phyloP scores from a whole-genome alignment of 2,888 invertebrate species.

The Dasysyrphus albostriatus region DNA sequence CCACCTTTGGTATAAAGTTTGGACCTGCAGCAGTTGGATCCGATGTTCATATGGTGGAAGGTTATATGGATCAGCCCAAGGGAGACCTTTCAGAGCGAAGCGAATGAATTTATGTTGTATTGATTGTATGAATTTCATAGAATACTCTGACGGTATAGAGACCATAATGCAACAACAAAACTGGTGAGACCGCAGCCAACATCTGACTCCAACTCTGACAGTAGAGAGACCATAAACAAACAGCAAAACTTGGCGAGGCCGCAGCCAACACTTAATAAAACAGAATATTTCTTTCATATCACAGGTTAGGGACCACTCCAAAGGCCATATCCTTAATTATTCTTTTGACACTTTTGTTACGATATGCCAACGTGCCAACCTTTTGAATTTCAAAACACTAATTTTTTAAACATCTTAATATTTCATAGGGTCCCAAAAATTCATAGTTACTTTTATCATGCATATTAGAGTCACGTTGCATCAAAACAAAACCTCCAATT shows the following conservation, averaged over 20 bases:
- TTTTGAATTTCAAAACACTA: conserved; percentile 38
- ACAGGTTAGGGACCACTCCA: conserved; percentile 20
- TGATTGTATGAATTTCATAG: too few relatives aligned
- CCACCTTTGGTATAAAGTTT: too few relatives aligned
- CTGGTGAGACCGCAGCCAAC: too few relatives aligned
- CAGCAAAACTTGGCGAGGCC: conserved; percentile 27
- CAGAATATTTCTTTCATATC: conserved; percentile 38
- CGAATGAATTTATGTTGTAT: too few relatives aligned
- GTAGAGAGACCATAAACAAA: conserved; percentile 25
- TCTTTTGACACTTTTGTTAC: conserved; percentile 39
- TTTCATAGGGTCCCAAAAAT: conserved; percentile 34
- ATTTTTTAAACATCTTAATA: too few relatives aligned
- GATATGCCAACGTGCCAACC: conserved; percentile 27
- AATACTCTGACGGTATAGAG: too few relatives aligned
- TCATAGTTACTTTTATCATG: conserved; percentile 35
- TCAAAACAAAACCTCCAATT: conserved; percentile 26
- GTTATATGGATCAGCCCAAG: too few relatives aligned
- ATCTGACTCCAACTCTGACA: too few relatives aligned
- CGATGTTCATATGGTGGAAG: too few relatives aligned
- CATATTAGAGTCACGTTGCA: conserved; percentile 38
- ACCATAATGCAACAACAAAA: too few relatives aligned
- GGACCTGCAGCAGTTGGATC: too few relatives aligned
- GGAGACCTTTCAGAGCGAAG: too few relatives aligned
- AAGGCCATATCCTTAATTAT: conserved; percentile 34
- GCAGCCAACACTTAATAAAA: neutral